A percentile compares a stretch with the other conserved stretches of the same genome.
Evolutionary conservation across 2,888 invertebrate genomes (phyloP).

Genomic region (Muschampia plurimacula): DNA sequence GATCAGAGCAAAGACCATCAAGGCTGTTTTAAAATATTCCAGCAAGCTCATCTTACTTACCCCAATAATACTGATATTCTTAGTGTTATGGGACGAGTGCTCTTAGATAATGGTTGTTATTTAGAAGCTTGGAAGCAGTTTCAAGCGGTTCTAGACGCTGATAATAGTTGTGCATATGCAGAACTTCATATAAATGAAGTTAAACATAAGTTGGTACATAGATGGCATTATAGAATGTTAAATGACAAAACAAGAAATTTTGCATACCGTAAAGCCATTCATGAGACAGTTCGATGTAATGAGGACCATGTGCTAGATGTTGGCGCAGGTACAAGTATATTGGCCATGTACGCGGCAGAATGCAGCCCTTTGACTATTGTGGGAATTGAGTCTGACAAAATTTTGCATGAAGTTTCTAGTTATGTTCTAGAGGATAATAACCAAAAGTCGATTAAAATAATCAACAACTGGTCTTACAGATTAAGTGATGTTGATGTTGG

Average conservation of each 20-base stretch:
- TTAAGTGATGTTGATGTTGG: constrained; percentile 82
- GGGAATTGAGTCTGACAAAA: constrained; percentile 89
- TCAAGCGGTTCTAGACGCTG: constrained; percentile 76
- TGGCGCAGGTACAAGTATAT: constrained; percentile 91
- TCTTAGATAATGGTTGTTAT: constrained; percentile 82
- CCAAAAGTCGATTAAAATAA: constrained; percentile 73
- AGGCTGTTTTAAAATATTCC: constrained; percentile 9
- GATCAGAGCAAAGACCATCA: constrained; percentile 13
- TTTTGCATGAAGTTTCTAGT: constrained; percentile 87
- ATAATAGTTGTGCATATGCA: constrained; percentile 83
- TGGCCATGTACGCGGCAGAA: constrained; percentile 88
- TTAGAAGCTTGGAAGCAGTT: constrained; percentile 86
- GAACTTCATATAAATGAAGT: constrained; percentile 89
- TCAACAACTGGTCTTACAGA: constrained; percentile 85
- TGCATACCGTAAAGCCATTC: constrained; percentile 88
- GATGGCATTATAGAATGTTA: constrained; percentile 94
- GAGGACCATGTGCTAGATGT: constrained; percentile 88
- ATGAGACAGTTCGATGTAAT: constrained; percentile 74
- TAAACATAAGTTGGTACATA: constrained; percentile 88
- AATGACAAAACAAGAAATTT: constrained; percentile 90
- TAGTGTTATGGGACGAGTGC: constrained; percentile 71
- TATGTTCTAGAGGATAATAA: constrained; percentile 70
- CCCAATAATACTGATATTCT: constrained; percentile 63
- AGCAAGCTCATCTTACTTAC: constrained; percentile 51
- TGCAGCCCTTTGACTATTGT: constrained; percentile 83